A percentile compares a stretch with the other conserved stretches of the same genome.
Conservation (phyloP, 2,113 vertebrate species). For the Leptodactylus fuscus region DNA sequence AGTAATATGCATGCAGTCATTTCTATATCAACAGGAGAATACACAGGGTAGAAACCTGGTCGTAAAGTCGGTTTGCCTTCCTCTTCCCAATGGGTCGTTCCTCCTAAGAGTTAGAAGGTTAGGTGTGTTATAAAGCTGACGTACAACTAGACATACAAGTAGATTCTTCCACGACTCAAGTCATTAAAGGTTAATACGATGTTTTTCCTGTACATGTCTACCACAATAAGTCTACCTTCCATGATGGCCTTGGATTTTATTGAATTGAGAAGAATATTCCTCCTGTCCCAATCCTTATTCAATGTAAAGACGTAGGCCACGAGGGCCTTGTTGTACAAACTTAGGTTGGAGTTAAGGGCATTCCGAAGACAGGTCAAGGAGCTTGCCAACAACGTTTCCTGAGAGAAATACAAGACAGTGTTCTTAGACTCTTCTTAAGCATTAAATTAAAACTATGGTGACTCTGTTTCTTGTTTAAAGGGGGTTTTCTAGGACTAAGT, state of each 20-base stretch:
- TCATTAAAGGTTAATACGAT: too few species aligned
- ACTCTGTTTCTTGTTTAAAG: too few species aligned
- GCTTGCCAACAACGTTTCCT: background rate
- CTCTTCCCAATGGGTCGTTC: background rate
- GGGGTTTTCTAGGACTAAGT: too few species aligned
- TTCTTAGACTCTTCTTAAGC: too few species aligned
- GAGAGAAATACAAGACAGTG: background rate
- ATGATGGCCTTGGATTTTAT: background rate
- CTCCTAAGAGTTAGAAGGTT: background rate
- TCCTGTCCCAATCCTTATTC: background rate
- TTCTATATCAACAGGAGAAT: background rate
- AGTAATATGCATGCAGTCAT: background rate
- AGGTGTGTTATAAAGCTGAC: background rate
- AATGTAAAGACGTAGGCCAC: background rate
- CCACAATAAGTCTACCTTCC: background rate
- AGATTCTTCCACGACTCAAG: too few species aligned
- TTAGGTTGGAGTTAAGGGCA: background rate
- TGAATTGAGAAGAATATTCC: background rate
- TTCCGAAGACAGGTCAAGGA: background rate
- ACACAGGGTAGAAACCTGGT: background rate
- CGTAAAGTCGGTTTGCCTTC: background rate
- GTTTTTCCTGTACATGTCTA: background rate
- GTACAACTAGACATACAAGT: too few species aligned
- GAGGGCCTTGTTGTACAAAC: background rate
- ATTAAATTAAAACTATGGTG: too few species aligned